Percentiles rank a stretch among this genome's conserved stretches.
Conservation (phyloP, 2,113 vertebrate species). For the Mesoclemmys tuberculata region DNA sequence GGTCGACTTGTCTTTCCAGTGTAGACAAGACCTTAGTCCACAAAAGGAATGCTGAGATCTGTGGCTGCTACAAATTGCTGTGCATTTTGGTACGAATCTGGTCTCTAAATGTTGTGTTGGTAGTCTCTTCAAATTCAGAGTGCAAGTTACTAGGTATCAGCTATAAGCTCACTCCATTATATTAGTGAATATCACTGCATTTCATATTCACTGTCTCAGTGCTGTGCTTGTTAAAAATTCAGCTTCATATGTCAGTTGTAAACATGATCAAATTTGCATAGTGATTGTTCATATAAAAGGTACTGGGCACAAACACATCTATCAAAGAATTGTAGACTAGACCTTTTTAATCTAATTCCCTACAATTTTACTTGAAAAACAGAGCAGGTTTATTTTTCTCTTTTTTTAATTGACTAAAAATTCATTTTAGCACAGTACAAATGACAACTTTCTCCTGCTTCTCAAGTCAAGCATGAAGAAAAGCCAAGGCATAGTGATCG, state of each 20-base stretch:
- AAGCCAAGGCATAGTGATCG: not conserved
- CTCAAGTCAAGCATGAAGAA: not conserved
- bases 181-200: not conserved
- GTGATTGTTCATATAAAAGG: slow-evolving; percentile 6
- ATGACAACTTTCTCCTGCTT: not conserved
- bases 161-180: not conserved
- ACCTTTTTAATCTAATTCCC: not conserved
- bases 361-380: slow-evolving; percentile 10
- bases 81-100: slow-evolving; percentile 19
- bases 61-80: not conserved
- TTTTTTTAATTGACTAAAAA: not conserved
- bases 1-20: no score
- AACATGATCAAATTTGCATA: slow-evolving; percentile 37
- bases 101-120: slow-evolving; percentile 3
- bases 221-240: slow-evolving; percentile 47
- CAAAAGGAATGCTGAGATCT: slow-evolving; percentile 16
- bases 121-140: not conserved
- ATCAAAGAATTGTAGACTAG: not conserved
- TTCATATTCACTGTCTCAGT: slow-evolving; percentile 24
- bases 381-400: not conserved
- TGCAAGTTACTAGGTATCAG: not conserved
- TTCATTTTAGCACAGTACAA: not conserved
- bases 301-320: not conserved
- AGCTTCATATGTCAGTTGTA: slow-evolving; percentile 41
- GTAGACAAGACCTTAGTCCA: slow-evolving; percentile 31